Evolutionary conservation across 1,140 invertebrate genomes (phyloP).

Genomic region (Nymphalis io): DNA sequence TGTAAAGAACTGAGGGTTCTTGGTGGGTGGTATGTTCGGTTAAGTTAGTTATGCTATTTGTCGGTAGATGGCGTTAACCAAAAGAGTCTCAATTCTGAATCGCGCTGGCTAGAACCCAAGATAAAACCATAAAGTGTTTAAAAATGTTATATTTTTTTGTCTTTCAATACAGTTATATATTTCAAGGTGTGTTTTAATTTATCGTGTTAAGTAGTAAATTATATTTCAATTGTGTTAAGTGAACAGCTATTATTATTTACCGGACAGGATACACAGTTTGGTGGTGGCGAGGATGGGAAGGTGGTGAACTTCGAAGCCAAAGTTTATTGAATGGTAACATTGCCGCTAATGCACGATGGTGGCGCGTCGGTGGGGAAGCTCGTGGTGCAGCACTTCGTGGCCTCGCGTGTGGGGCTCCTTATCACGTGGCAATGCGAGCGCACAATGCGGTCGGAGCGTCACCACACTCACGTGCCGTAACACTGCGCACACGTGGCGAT

Average conservation of each 20-base stretch:
- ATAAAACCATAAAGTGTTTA: too few relatives aligned
- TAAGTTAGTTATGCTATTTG: too few relatives aligned
- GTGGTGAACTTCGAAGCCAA: neutral
- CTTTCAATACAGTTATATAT: too few relatives aligned
- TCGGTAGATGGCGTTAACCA: too few relatives aligned
- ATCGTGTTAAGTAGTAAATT: too few relatives aligned
- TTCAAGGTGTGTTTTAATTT: too few relatives aligned
- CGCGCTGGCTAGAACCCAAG: too few relatives aligned
- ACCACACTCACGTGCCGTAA: constrained; percentile 84
- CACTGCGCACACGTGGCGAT: constrained; percentile 85
- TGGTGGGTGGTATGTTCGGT: too few relatives aligned
- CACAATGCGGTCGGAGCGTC: constrained; percentile 86
- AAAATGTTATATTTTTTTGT: too few relatives aligned
- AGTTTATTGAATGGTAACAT: neutral
- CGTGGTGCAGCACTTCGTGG: constrained; percentile 82
- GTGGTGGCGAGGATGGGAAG: constrained; percentile 54
- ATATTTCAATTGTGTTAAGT: too few relatives aligned
- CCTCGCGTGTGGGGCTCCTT: constrained; percentile 88
- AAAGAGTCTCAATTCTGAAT: too few relatives aligned
- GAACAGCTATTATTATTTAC: neutral
- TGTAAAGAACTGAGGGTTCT: too few relatives aligned
- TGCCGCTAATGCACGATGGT: constrained; percentile 31
- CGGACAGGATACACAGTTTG: constrained; percentile 55
- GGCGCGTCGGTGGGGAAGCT: constrained; percentile 29
- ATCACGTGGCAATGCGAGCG: constrained; percentile 85